Evolutionary conservation across 2,797 vertebrate species (phyloP), one percentile per base, ranked within the genome.

Genomic region (Cephalopachus bancanus): DNA sequence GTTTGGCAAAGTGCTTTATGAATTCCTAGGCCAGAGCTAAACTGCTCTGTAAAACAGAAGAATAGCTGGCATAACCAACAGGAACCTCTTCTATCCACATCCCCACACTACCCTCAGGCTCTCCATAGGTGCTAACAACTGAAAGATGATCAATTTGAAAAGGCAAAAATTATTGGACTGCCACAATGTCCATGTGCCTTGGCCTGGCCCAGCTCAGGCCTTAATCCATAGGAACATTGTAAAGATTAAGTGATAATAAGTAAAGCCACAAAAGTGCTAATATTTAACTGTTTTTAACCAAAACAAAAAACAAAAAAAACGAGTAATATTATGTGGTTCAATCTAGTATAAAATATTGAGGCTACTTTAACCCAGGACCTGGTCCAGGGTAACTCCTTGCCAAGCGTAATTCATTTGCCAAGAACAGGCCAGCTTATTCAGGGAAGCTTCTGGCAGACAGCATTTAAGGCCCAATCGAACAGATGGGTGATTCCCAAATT

Each of bases 1-100:
- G 80, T 95, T 88, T 80, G 78, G 16, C 65, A 93, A 26, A 69
- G 14, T 16, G 12, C 20, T 74, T 94, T 53, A 96, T 85, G 92
- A 96, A 97, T 94, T 85, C 89, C 78, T 96, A 16, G 74, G n/a
- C 83, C 88, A 89, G 9, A 89, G 53, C 30, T 53, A 83, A 78
- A 81, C 33, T 74, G 14, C 83, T 89, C 59, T 74, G 10, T 51
- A 94, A 95, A 87, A 53, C 9, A 53, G 78, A 90, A 86, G 64
- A 83, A 59, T 62, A 22, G 5, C 22, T 51, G 37, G 12, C 7
- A 51, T 53, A 37, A 15, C 59, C n/a, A 92, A 62, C 5, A 86
- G 51, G 19, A 55, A 71, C 76, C 33, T 59, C 24, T 59, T 49
- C 78, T 69, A 15, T 72, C 19, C 3, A 33, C 16, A 75, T 89